Percentiles rank a stretch among this genome's conserved stretches.
Conservation (phyloP, 2,113 vertebrate species). For the Cebus imitator region DNA sequence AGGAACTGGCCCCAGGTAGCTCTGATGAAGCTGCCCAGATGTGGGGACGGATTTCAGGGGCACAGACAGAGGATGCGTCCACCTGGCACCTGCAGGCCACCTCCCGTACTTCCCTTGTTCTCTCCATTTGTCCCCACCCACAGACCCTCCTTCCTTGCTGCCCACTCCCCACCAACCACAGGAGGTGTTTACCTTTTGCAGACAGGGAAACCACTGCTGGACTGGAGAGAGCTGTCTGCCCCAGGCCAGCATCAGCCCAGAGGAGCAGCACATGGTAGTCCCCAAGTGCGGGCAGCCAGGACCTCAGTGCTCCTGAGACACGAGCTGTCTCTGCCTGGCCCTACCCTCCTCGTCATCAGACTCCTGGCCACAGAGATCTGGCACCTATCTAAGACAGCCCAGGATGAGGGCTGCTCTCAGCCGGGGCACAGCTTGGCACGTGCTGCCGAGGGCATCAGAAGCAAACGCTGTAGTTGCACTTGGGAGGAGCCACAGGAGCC, state of each 20-base stretch:
- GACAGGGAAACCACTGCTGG: fast-evolving
- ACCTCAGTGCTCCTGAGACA: not conserved
- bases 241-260: fast-evolving
- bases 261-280: not conserved
- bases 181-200: fast-evolving
- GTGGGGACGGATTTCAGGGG: not conserved
- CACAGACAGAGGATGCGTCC: not conserved
- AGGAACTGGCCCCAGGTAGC: not conserved
- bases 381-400: fast-evolving
- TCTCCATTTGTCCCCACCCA: fast-evolving
- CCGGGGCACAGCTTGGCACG: not conserved
- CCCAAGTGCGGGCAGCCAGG: not conserved
- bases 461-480: fast-evolving
- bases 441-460: fast-evolving
- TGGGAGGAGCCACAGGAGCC: not conserved
- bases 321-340: not conserved
- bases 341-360: fast-evolving
- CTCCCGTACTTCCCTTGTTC: fast-evolving
- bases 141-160: not conserved
- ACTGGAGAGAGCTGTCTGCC: not conserved
- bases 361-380: not conserved
- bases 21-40: not conserved
- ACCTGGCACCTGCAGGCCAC: no score
- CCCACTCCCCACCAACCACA: no score
- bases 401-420: not conserved